phyloP scores from a whole-genome alignment of 1,140 invertebrate species.

The Brachionus manjavacas region DNA sequence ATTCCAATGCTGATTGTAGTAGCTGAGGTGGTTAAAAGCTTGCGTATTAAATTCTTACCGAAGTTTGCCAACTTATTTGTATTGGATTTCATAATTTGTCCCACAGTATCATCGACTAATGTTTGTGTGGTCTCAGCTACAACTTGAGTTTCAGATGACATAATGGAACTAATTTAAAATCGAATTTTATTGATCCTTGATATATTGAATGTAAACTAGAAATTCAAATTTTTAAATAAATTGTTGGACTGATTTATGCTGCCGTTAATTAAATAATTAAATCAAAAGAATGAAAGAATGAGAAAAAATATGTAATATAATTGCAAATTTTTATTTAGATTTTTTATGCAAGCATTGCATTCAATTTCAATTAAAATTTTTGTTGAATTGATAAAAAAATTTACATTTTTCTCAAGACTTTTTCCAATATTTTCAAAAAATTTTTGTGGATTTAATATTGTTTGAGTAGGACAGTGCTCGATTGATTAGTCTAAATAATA shows the following conservation, averaged over 20 bases:
- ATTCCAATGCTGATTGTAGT: background rate
- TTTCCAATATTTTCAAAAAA: background rate
- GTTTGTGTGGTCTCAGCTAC: background rate
- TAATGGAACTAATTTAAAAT: background rate
- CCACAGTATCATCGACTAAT: background rate
- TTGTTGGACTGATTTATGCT: background rate
- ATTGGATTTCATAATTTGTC: background rate
- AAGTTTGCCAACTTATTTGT: background rate
- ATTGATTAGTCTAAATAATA: no score
- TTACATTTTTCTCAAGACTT: background rate
- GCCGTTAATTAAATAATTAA: background rate
- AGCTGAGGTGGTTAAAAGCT: conserved; percentile 4
- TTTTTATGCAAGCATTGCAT: background rate
- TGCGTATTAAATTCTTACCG: conserved; percentile 13
- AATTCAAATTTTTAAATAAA: background rate
- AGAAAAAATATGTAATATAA: background rate
- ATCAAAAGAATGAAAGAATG: background rate
- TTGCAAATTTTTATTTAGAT: background rate
- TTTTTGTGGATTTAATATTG: no score
- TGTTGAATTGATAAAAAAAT: background rate
- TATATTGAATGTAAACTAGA: background rate
- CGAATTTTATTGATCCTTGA: background rate
- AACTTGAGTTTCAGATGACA: background rate
- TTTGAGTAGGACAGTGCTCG: no score
- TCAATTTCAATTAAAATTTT: background rate